Evolutionary conservation across 2,113 vertebrate genomes (phyloP), one percentile per base, ranked within the genome.

Genomic region (Petromus typicus): DNA sequence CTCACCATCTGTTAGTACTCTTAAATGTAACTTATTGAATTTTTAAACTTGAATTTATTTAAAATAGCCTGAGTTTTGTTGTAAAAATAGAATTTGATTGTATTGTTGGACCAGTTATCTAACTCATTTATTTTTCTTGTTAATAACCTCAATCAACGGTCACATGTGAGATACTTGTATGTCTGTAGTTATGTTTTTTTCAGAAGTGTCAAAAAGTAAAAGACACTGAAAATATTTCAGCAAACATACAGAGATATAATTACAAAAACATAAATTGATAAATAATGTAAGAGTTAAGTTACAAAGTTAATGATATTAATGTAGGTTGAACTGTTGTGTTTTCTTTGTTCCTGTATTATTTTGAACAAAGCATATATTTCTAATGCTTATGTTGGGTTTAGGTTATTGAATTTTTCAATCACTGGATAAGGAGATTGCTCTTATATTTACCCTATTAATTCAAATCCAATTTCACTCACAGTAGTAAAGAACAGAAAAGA

Each of bases 391-490:
- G 22, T 25, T 89, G 43, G 32, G 78, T 87, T 87, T n/a, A 57
- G 10, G 8, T 51, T 94, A 86, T 67, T 96, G 23, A 95, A 89
- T 80, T 91, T 91, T 97, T 89, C 34, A 93, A 23, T 11, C 12
- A 94, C 84, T 32, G 45, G 57, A 59, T 40, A 94, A 82, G 43
- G 40, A 61, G 64, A 64, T 63, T 89, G 23, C 5, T 86, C 37
- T 95, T 96, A 91, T 69, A 95, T 86, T 96, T 97, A 93, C 92
- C 54, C 54, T 73, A 5, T 91, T 97, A 69, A 81, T 93, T 93
- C 75, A 93, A 91, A 97, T 95, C 43, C 93, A 97, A 97, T 97
- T 97, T 96, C 51, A 81, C 23, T 76, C 94, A 97, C 93, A 97
- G 91, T 92, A 86, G 82, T 93, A 95, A 93, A 93, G 87, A 85